A percentile compares a stretch with the other conserved stretches of the same genome.
Conservation (phyloP, 2,113 vertebrate species). For the Setophaga kirtlandii region DNA sequence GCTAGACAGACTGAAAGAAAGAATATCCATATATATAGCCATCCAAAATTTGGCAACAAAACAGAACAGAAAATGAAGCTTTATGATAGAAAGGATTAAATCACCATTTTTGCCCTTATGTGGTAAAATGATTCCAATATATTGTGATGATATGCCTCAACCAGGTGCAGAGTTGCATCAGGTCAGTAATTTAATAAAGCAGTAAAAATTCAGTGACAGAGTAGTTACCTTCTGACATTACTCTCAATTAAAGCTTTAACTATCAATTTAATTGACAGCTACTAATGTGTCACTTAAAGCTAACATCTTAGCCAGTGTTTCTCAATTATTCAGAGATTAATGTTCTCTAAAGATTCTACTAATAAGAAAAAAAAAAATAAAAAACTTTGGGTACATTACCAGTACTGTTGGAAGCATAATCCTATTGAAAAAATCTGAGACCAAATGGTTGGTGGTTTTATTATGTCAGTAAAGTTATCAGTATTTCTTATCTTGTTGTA, state of each 20-base stretch:
- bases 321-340: conserved; percentile 69
- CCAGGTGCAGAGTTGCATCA: conserved; percentile 8
- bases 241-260: conserved; percentile 56
- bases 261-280: conserved; percentile 70
- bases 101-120: not conserved
- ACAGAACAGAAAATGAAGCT: not conserved
- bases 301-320: conserved; percentile 64
- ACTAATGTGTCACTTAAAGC: conserved; percentile 68
- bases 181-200: conserved; percentile 55
- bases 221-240: conserved; percentile 50
- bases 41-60: not conserved
- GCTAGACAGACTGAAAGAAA: not conserved
- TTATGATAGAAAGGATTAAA: not conserved
- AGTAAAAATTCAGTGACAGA: conserved; percentile 44
- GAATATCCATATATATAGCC: not conserved
- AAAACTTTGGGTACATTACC: conserved; percentile 16
- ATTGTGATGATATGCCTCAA: not conserved
- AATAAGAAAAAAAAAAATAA: conserved; percentile 41
- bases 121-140: not conserved
- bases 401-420: conserved; percentile 26
- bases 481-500: not conserved
- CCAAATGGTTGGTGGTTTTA: not conserved
- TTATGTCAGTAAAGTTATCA: not conserved
- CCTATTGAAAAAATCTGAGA: conserved; percentile 10
- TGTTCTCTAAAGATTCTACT: conserved; percentile 46